phyloP scores from a whole-genome alignment of 2,888 invertebrate species.

The Tetragonisca angustula region DNA sequence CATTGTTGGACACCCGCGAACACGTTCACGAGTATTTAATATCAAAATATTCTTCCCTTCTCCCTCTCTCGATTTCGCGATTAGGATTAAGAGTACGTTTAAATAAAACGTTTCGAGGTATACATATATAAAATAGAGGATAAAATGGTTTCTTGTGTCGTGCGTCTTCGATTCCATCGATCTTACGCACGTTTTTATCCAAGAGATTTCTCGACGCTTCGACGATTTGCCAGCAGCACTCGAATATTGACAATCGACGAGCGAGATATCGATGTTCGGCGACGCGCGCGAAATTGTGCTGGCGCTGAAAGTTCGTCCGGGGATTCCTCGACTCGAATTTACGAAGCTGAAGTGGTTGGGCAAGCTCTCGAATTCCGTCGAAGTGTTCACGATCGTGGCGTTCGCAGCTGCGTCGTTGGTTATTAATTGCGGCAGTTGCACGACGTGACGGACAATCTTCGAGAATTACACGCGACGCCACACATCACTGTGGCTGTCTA shows the following conservation, averaged over 20 bases:
- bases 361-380: too few species aligned
- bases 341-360: too few species aligned
- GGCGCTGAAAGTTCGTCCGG: too few species aligned
- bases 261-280: not conserved
- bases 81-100: not conserved
- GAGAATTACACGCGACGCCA: too few species aligned
- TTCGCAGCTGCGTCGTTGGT: too few species aligned
- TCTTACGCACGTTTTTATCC: not conserved
- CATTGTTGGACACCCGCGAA: slow-evolving; percentile 29
- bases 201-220: not conserved
- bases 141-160: not conserved
- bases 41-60: not conserved
- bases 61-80: slow-evolving; percentile 30
- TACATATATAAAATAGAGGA: too few species aligned
- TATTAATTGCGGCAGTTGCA: too few species aligned
- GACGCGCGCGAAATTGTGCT: too few species aligned
- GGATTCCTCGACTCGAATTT: too few species aligned
- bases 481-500: too few species aligned
- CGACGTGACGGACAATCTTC: too few species aligned
- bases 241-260: not conserved
- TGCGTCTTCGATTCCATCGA: not conserved
- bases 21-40: not conserved
- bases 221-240: not conserved
- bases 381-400: too few species aligned
- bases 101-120: not conserved